Conservation (phyloP, 2,888 invertebrate species). For the Chymomyza procnemis region DNA sequence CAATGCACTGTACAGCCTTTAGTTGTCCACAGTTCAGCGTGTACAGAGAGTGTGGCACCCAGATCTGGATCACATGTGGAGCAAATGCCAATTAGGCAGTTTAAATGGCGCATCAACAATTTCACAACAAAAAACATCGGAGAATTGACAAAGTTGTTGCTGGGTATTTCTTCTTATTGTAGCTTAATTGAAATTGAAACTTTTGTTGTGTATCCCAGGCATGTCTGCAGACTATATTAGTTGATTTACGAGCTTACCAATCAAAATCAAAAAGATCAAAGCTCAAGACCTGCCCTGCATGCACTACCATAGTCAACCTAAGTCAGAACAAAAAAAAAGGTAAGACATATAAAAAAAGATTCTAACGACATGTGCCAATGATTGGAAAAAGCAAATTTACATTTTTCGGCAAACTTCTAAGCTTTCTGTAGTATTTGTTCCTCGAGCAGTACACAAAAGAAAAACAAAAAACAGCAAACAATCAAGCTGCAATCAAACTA, state of each 20-base stretch:
- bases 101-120: constrained; percentile 68
- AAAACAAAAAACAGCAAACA: neutral
- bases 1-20: neutral
- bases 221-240: constrained; percentile 68
- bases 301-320: neutral
- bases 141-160: neutral
- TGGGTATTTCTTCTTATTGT: neutral
- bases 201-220: neutral
- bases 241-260: constrained; percentile 42
- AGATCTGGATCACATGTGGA: constrained; percentile 31
- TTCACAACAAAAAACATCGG: constrained; percentile 22
- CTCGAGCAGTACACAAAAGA: neutral
- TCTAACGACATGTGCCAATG: neutral
- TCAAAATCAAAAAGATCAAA: neutral
- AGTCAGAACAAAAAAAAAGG: constrained; percentile 3
- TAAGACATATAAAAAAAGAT: constrained; percentile 1
- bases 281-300: neutral
- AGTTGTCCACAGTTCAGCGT: neutral
- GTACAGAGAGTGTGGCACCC: neutral
- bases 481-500: constrained; percentile 43
- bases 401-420: constrained; percentile 57
- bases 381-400: constrained; percentile 28
- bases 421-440: neutral
- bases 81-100: constrained; percentile 55
- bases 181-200: constrained; percentile 69